Conservation (phyloP, 2,113 vertebrate species). For the Siniperca chuatsi region DNA sequence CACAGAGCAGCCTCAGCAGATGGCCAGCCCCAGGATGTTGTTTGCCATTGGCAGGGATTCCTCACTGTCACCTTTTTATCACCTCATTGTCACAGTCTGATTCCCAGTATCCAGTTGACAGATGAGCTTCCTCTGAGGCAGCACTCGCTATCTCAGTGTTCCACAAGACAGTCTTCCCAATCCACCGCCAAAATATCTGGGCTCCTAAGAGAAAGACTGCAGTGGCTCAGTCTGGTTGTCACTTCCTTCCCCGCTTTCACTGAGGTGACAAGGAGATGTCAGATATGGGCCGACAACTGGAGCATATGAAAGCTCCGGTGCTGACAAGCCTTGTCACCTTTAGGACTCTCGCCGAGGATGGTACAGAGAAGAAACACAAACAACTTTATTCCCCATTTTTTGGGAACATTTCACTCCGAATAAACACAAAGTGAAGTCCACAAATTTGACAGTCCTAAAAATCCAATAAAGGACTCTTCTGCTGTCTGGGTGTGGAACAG, state of each 20-base stretch:
- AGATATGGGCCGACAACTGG: conserved; percentile 53
- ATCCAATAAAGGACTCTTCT: not conserved
- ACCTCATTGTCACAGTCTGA: conserved; percentile 72
- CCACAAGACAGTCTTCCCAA: conserved; percentile 36
- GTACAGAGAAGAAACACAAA: conserved; percentile 36
- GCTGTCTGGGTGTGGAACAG: not conserved
- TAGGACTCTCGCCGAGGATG: conserved; percentile 36
- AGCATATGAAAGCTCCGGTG: conserved; percentile 46
- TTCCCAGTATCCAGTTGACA: conserved; percentile 45
- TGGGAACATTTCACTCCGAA: conserved; percentile 2
- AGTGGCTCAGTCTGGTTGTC: conserved; percentile 38
- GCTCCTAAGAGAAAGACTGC: conserved; percentile 28
- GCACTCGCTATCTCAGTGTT: conserved; percentile 39
- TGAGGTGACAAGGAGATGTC: conserved; percentile 68
- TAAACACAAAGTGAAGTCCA: conserved; percentile 15
- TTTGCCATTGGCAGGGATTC: conserved; percentile 53
- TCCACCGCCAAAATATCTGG: conserved; percentile 20
- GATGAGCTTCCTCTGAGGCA: conserved; percentile 58
- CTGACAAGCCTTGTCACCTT: conserved; percentile 59
- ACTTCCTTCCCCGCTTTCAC: conserved; percentile 24
- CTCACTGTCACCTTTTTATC: conserved; percentile 74
- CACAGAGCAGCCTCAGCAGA: conserved; percentile 54
- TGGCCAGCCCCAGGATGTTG: conserved; percentile 60
- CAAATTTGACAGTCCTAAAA: conserved; percentile 14
- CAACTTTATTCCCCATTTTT: conserved; percentile 6